Base-by-base conservation (phyloP, 2,888 invertebrate genomes). In the Lasiommata megera region DNA sequence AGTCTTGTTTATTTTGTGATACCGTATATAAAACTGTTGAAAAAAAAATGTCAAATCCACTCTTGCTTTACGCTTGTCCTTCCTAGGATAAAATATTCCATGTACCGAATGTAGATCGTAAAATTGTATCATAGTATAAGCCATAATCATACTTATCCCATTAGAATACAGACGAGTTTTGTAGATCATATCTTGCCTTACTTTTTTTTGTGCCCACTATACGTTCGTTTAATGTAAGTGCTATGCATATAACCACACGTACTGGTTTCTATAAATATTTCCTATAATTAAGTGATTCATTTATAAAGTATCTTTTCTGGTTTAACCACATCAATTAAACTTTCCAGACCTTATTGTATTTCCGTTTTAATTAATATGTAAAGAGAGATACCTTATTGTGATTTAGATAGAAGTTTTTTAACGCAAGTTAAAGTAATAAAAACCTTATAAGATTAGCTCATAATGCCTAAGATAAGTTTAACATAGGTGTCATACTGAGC, bases 71-170 rank as follows among this genome's bases (percentile, higher is more conserved):
- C 36, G 54, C 37, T 56, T 56, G 56, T 58, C 47, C 61, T 63
- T 59, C 63, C 48, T 52, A 54, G 29, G 46, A 43, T 46, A 57
- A 62, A 57, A 59, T 59, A 59, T 61, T 59, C 55, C 56, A 8
- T 18, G 37, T 40, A 56, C 44, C 46, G 36, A 9, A 34, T 31
- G 38, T 23, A 50, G 14, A 12, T 16, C 14, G 0, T 38, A 51
- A 11, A 29, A 23, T 3, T 1, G 23, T 8, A 1, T 23, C 5
- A 3, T 23, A 23, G 7, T 28, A 17, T 29, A 18, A 28, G 16
- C 34, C 8, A 58, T 37, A 44, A 28, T 61, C 37, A 43, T 8
- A 12, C 41, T 16, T 50, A 40, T 23, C 0, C 0, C n/a, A n/a
- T 9, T 5, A 16, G 0, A 23, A 1, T 56, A 52, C 41, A 18